Evolutionary conservation across 2,797 vertebrate genomes (phyloP).

Genomic region (Periparus ater): DNA sequence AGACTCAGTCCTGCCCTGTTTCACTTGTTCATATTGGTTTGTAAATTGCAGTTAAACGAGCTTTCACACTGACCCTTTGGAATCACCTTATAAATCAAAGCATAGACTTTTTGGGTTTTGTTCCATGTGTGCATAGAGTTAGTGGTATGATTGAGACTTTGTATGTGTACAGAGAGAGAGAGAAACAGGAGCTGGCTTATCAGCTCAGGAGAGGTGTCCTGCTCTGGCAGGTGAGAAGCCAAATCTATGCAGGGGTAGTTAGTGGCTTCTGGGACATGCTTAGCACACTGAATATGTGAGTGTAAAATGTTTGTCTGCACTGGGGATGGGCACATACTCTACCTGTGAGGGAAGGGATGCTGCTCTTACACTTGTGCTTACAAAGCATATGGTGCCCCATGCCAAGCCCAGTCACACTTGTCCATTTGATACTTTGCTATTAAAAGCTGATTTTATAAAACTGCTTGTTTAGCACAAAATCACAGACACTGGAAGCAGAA

Average conservation of each 20-base stretch:
- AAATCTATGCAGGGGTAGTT: no score
- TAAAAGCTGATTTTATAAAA: constrained; percentile 14
- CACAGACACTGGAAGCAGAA: neutral
- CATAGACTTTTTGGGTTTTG: neutral
- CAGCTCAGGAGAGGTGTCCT: neutral
- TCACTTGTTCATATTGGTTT: neutral
- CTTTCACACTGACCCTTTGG: neutral
- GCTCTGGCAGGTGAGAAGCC: no score
- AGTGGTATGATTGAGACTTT: neutral
- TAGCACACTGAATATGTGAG: accelerated
- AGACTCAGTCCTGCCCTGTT: neutral
- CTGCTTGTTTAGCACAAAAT: neutral
- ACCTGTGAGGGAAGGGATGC: neutral
- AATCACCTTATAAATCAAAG: neutral
- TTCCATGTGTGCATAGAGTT: neutral
- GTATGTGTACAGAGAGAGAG: neutral
- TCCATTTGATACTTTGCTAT: neutral
- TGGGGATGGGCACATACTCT: accelerated
- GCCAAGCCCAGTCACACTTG: neutral
- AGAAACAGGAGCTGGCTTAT: neutral
- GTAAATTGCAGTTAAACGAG: neutral
- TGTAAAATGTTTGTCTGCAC: neutral
- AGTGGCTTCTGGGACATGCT: neutral
- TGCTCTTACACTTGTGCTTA: neutral
- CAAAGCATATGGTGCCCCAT: accelerated